These are phyloP conservation scores for Exephanes ischioxanthus DNA, from an alignment of 2,888 invertebrate species.

Conservation along the genomic window DNA sequence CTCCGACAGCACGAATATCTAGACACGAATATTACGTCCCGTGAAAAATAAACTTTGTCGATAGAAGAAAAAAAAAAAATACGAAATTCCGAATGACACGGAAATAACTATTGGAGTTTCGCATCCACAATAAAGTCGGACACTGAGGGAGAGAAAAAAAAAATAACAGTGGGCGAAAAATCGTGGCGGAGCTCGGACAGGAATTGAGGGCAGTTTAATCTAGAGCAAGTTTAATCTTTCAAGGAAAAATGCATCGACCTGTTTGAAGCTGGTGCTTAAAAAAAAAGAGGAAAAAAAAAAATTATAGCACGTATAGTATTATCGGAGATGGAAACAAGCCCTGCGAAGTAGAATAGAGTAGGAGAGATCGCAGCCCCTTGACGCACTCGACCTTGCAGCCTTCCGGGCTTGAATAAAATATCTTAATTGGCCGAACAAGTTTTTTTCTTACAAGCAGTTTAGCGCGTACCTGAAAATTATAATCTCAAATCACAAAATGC, in stretches of 20 bases:
- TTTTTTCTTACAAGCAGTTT: not conserved
- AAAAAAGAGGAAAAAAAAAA: not conserved
- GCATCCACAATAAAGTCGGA: not conserved
- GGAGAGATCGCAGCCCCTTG: conserved; percentile 2
- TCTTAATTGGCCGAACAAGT: not conserved
- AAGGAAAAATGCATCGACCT: not conserved
- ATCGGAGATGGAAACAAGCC: not conserved
- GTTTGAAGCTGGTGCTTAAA: not conserved
- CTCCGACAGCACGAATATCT: conserved; percentile 26
- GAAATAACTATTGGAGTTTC: not conserved
- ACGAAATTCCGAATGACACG: not conserved
- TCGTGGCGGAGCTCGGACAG: not conserved
- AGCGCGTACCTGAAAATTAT: not conserved
- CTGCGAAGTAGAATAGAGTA: not conserved
- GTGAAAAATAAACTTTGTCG: not conserved
- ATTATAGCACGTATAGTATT: not conserved
- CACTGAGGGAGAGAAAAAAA: not conserved
- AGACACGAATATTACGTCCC: conserved; percentile 7
- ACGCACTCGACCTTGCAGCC: not conserved
- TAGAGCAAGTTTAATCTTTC: not conserved
- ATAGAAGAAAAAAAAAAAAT: not conserved
- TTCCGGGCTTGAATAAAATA: not conserved
- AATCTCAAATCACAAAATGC: too few relatives aligned
- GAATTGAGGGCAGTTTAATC: not conserved
- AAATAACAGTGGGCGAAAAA: too few relatives aligned